These are phyloP conservation scores for Rhynchonycteris naso DNA, from an alignment of 2,797 vertebrate genomes.

Conservation along the genomic window DNA sequence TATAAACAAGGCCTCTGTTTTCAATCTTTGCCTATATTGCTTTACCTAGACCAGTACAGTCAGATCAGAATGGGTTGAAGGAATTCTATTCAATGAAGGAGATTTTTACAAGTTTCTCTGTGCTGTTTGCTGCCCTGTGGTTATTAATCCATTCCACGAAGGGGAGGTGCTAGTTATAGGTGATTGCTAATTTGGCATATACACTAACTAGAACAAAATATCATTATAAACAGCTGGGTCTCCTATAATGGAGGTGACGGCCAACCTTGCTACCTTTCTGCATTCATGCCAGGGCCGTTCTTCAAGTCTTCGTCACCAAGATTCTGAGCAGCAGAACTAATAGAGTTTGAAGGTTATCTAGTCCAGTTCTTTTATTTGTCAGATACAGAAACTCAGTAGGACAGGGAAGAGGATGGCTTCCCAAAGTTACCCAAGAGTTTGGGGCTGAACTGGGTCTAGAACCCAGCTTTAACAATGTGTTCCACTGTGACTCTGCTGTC, in stretches of 20 bases:
- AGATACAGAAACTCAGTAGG: neutral
- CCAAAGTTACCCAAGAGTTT: neutral
- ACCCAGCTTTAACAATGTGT: neutral
- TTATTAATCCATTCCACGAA: neutral
- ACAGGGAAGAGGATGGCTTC: neutral
- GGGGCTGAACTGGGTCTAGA: neutral
- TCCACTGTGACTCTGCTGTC: neutral
- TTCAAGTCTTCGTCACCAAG: neutral
- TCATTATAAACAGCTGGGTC: neutral
- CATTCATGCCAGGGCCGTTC: neutral
- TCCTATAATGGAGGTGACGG: neutral
- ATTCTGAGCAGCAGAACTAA: neutral
- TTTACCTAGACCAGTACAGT: neutral
- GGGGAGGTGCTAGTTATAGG: neutral
- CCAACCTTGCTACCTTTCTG: neutral
- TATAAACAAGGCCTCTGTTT: neutral
- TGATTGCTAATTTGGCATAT: neutral
- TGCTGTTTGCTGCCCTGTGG: neutral
- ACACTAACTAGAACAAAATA: neutral
- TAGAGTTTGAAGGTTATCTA: neutral
- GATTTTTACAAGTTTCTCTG: neutral
- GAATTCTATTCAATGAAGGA: neutral
- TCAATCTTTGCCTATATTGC: neutral
- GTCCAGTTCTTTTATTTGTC: neutral
- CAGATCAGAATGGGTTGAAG: neutral